Evolutionary conservation across 2,888 invertebrate species (phyloP).

Genomic region (Chaetogeoica ovagalla): DNA sequence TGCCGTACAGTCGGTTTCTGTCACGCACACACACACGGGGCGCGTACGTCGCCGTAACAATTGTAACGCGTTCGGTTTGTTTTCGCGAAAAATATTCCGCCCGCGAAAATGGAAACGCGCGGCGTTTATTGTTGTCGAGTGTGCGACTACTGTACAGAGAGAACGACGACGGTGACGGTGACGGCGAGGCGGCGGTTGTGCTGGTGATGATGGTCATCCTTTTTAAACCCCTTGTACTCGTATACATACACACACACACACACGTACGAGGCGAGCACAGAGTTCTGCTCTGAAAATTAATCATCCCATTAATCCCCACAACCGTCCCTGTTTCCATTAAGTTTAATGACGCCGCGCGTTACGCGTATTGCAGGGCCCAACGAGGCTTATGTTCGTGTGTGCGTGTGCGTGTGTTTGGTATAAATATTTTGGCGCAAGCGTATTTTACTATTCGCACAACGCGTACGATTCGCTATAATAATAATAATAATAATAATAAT

Average conservation of each 20-base stretch:
- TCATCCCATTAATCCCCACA: conserved; percentile 50
- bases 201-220: conserved; percentile 44
- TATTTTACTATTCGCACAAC: background rate
- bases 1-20: no score
- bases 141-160: background rate
- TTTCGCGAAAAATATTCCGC: conserved; percentile 22
- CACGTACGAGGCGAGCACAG: background rate
- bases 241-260: background rate
- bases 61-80: background rate
- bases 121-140: background rate
- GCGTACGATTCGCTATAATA: no score
- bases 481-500: no score
- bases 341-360: conserved; percentile 46
- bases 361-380: background rate
- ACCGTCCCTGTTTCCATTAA: conserved; percentile 51
- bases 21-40: no score
- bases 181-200: background rate
- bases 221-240: conserved; percentile 34
- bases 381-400: conserved; percentile 21
- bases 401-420: conserved; percentile 31
- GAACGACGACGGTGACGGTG: background rate
- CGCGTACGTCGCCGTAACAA: no score
- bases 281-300: conserved; percentile 41
- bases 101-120: background rate
- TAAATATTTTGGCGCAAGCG: background rate